A percentile compares a stretch with the other conserved stretches of the same genome.
Evolutionary conservation across 1,140 invertebrate species (phyloP).

Genomic region (Caenorhabditis brenneri): DNA sequence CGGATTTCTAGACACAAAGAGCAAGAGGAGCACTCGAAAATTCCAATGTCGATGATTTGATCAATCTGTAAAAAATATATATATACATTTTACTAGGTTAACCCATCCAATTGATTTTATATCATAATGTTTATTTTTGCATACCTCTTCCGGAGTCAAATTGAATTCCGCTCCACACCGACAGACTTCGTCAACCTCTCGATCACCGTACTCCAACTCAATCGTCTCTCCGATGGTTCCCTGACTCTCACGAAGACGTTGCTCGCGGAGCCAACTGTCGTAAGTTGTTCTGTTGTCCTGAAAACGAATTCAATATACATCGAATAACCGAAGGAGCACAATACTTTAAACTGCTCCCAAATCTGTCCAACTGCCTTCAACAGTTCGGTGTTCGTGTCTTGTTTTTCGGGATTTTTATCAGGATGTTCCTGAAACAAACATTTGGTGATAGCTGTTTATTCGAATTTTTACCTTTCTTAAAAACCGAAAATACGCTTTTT

Average conservation of each 20-base stretch:
- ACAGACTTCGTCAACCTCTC: constrained; percentile 44
- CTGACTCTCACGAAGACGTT: constrained; percentile 45
- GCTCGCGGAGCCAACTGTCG: constrained; percentile 56
- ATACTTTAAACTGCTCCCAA: constrained; percentile 18
- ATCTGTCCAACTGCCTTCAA: constrained; percentile 4
- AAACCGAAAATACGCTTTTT: constrained; percentile 52
- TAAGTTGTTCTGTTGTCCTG: constrained; percentile 14
- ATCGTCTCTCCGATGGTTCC: constrained; percentile 50
- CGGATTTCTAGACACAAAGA: constrained; percentile 52
- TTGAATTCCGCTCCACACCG: constrained; percentile 53
- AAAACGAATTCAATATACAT: neutral
- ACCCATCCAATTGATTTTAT: neutral
- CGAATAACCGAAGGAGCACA: too few relatives aligned
- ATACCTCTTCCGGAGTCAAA: constrained; percentile 49
- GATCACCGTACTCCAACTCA: constrained; percentile 2
- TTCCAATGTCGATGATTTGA: constrained; percentile 53
- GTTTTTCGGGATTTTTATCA: constrained; percentile 36
- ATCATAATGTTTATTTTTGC: neutral
- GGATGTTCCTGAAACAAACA: constrained; percentile 37
- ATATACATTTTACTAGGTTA: too few relatives aligned
- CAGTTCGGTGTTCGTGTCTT: neutral
- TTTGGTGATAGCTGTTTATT: neutral
- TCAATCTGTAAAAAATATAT: constrained; percentile 11
- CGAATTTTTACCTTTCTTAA: constrained; percentile 33
- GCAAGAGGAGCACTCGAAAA: constrained; percentile 55